phyloP scores from a whole-genome alignment of 2,113 vertebrate genomes.

The Podiceps cristatus region DNA sequence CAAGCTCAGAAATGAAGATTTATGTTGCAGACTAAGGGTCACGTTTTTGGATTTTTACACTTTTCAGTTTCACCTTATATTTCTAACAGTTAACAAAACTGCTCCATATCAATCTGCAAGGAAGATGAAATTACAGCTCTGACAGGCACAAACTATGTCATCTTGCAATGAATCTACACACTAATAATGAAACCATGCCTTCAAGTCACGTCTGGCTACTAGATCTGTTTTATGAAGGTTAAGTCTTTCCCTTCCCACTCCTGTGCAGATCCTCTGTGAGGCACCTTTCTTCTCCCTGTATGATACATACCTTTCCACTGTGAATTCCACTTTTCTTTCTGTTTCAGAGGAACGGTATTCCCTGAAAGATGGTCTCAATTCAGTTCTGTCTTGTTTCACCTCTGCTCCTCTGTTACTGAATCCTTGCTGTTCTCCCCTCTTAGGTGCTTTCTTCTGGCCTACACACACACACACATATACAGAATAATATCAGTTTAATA shows the following conservation, averaged over 20 bases:
- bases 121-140: not conserved
- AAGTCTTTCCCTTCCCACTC: not conserved
- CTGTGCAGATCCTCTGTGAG: not conserved
- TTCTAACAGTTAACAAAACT: not conserved
- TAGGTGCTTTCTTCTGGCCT: constrained; percentile 73
- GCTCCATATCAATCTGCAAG: not conserved
- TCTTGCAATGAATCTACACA: not conserved
- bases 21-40: not conserved
- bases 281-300: not conserved
- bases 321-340: constrained; percentile 66
- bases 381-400: constrained; percentile 69
- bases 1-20: not conserved
- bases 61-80: not conserved
- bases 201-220: not conserved
- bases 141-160: accelerated
- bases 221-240: not conserved
- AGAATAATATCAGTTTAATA: not conserved
- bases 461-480: not conserved
- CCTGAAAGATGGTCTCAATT: constrained; percentile 67
- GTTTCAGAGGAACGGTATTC: constrained; percentile 66
- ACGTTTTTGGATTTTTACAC: not conserved
- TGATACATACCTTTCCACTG: constrained; percentile 75
- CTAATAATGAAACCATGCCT: not conserved
- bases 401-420: constrained; percentile 62
- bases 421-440: constrained; percentile 60